phyloP scores from a whole-genome alignment of 2,888 invertebrate genomes.

The Sepiola atlantica region DNA sequence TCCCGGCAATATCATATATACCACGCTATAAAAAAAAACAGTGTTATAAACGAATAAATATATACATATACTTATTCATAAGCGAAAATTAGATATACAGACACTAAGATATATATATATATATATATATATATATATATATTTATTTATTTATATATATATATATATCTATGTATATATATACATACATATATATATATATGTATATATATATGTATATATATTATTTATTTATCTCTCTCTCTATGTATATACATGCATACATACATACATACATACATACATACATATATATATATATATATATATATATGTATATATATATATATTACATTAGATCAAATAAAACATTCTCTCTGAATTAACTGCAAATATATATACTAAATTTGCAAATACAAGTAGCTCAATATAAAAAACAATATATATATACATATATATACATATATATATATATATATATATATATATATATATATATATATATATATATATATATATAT shows the following conservation, averaged over 20 bases:
- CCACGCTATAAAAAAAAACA: too few species aligned
- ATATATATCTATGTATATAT: background rate
- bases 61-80: background rate
- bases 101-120: slow-evolving; percentile 32
- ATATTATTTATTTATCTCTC: background rate
- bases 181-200: background rate
- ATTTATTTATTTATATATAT: background rate
- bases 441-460: background rate
- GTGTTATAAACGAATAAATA: background rate
- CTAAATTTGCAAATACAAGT: background rate
- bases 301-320: background rate
- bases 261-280: background rate
- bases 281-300: background rate
- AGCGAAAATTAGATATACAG: background rate
- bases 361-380: background rate
- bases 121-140: slow-evolving; percentile 32
- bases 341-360: background rate
- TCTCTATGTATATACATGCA: background rate
- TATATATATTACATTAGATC: background rate
- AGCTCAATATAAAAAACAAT: background rate
- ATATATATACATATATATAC: background rate
- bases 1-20: too few species aligned
- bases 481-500: too few species aligned
- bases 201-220: background rate
- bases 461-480: background rate